A percentile compares a stretch with the other conserved stretches of the same genome.
These are phyloP conservation scores for Actinia tenebrosa DNA, from an alignment of 64 coral and sea anemone species.

Conservation along the genomic window DNA sequence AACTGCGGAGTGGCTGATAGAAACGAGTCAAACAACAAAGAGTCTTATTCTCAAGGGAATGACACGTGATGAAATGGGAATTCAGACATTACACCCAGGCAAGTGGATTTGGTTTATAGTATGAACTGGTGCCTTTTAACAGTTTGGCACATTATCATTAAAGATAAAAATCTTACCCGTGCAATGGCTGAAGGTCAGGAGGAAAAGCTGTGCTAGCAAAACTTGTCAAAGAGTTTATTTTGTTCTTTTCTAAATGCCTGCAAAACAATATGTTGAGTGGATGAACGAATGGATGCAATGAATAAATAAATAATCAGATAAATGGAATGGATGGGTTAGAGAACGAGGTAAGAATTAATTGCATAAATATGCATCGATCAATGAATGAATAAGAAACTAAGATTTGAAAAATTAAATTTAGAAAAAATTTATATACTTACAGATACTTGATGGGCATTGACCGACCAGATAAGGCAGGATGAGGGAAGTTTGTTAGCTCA, in stretches of 20 bases:
- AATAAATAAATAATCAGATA: not conserved
- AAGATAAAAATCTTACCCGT: conserved; percentile 38
- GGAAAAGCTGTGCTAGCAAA: conserved; percentile 76
- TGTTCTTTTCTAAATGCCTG: conserved; percentile 73
- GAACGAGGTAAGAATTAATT: not conserved
- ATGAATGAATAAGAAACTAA: not conserved
- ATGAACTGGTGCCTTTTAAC: too few relatives aligned
- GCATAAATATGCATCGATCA: not conserved
- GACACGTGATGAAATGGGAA: too few relatives aligned
- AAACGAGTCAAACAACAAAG: too few relatives aligned
- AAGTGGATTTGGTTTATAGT: too few relatives aligned
- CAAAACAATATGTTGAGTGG: not conserved
- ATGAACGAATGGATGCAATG: not conserved
- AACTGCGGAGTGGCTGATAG: too few relatives aligned
- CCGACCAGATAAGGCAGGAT: conserved; percentile 54
- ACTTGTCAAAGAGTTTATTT: conserved; percentile 54
- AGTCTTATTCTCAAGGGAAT: too few relatives aligned
- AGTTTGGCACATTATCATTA: not conserved
- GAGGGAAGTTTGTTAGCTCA: conserved; percentile 68
- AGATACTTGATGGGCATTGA: conserved; percentile 54
- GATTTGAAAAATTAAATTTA: not conserved
- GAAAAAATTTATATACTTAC: conserved; percentile 39
- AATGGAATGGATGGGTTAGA: not conserved
- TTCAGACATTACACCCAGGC: too few relatives aligned
- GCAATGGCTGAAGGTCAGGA: conserved; percentile 53